Evolutionary conservation across 2,113 vertebrate species (phyloP).

Genomic region (Corythaixoides concolor): DNA sequence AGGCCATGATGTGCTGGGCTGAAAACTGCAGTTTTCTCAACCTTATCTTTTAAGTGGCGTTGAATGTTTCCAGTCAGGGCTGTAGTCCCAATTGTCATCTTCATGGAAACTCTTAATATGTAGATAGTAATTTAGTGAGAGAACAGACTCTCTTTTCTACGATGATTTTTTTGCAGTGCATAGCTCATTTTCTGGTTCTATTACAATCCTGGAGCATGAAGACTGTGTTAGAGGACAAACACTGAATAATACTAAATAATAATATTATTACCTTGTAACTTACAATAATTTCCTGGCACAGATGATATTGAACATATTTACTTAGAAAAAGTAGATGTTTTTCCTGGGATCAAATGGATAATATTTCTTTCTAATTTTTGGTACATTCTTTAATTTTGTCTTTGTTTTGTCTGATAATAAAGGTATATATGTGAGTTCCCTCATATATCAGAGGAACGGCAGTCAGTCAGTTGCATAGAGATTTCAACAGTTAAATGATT

Average conservation of each 20-base stretch:
- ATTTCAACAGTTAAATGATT: slow-evolving; percentile 15
- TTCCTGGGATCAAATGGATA: neutral
- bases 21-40: neutral
- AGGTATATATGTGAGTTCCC: neutral
- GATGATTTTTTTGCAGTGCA: neutral
- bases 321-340: neutral
- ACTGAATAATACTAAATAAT: neutral
- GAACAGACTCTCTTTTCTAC: neutral
- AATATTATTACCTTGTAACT: neutral
- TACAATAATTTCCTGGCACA: neutral
- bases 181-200: fast-evolving
- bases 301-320: neutral
- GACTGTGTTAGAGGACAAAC: neutral
- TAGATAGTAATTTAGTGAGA: neutral
- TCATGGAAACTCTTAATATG: neutral
- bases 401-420: neutral
- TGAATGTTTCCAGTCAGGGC: neutral
- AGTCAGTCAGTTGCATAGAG: neutral
- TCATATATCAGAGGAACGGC: neutral
- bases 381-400: neutral
- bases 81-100: neutral
- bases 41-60: neutral
- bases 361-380: neutral
- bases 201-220: neutral
- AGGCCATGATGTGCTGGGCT: neutral